Conservation (phyloP, 2,888 invertebrate species). For the Brachylomia viminalis region DNA sequence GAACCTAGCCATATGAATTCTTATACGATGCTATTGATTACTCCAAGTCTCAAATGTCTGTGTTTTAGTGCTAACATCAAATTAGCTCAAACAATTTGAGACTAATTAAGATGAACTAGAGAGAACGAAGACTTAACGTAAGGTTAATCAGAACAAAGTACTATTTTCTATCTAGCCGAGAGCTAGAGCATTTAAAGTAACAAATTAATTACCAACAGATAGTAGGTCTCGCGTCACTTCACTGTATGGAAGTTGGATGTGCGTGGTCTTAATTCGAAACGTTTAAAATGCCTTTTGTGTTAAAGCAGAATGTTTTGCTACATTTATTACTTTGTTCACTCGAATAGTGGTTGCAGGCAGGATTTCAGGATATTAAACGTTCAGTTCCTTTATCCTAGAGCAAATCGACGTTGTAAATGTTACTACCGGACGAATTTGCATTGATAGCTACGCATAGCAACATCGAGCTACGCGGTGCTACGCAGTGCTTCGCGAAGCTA, state of each 20-base stretch:
- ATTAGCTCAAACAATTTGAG: slow-evolving; percentile 51
- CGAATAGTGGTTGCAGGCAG: slow-evolving; percentile 40
- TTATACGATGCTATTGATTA: slow-evolving; percentile 19
- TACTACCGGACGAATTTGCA: not conserved
- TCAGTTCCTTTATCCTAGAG: not conserved
- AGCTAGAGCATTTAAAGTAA: slow-evolving; percentile 62
- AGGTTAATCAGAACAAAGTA: slow-evolving; percentile 65
- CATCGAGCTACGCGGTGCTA: too few species aligned
- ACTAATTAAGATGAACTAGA: slow-evolving; percentile 50
- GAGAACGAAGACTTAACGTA: slow-evolving; percentile 39
- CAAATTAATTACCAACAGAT: slow-evolving; percentile 65
- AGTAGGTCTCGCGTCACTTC: slow-evolving; percentile 63
- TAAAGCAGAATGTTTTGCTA: slow-evolving; percentile 46
- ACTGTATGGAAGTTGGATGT: slow-evolving; percentile 60
- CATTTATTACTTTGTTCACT: slow-evolving; percentile 55
- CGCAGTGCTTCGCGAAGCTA: not conserved
- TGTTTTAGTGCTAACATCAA: slow-evolving; percentile 34
- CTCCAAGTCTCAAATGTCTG: slow-evolving; percentile 28
- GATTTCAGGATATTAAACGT: slow-evolving; percentile 27
- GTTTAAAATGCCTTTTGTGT: slow-evolving; percentile 52
- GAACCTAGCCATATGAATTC: slow-evolving; percentile 11
- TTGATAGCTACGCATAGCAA: not conserved
- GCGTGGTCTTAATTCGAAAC: slow-evolving; percentile 66
- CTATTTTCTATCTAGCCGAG: slow-evolving; percentile 50
- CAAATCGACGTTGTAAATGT: not conserved